These are phyloP conservation scores for Benthosema pterotum DNA, from an alignment of 2,797 vertebrate genomes.

Conservation along the genomic window DNA sequence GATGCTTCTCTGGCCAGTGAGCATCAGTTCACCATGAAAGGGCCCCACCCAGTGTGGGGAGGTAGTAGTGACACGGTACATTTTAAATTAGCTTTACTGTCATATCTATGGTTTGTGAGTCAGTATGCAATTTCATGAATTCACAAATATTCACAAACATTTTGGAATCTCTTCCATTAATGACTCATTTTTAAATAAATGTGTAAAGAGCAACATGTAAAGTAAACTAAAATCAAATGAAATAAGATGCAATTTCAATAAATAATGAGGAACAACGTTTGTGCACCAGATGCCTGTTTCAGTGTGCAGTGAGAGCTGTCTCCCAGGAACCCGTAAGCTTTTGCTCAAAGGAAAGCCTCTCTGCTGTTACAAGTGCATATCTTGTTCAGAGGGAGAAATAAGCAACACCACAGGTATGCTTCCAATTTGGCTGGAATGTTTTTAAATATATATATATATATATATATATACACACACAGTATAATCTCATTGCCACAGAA, in stretches of 20 bases:
- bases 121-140: constrained; percentile 21
- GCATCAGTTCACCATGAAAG: constrained; percentile 43
- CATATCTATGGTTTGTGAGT: constrained; percentile 38
- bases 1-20: constrained; percentile 47
- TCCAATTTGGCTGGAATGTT: background rate
- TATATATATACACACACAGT: constrained; percentile 1
- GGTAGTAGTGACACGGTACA: constrained; percentile 46
- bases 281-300: constrained; percentile 47
- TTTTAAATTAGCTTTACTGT: constrained; percentile 28
- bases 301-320: constrained; percentile 45
- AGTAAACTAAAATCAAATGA: background rate
- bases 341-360: constrained; percentile 39
- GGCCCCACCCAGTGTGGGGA: constrained; percentile 44
- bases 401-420: constrained; percentile 51
- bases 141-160: background rate
- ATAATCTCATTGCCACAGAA: background rate
- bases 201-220: background rate
- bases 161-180: background rate
- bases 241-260: background rate
- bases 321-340: constrained; percentile 40
- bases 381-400: constrained; percentile 50
- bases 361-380: constrained; percentile 54
- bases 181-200: background rate
- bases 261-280: constrained; percentile 4
- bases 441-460: background rate